These are phyloP conservation scores for Drosophila lini DNA, from an alignment of 1,140 invertebrate genomes.

Conservation along the genomic window DNA sequence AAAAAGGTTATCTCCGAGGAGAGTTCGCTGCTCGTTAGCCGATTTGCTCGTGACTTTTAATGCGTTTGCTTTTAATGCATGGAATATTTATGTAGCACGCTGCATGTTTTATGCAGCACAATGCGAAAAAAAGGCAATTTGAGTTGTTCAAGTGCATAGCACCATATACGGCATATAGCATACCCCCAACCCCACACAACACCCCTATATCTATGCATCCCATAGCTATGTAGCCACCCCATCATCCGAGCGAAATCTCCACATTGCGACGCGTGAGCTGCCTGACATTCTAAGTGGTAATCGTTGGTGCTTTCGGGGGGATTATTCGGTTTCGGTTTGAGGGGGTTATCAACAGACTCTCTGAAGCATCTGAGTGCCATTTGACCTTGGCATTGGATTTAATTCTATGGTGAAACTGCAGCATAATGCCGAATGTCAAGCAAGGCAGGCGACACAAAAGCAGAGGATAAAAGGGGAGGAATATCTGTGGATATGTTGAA, in stretches of 20 bases:
- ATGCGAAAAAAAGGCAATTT: conserved; percentile 60
- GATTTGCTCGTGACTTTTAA: conserved; percentile 63
- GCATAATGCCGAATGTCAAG: conserved; percentile 55
- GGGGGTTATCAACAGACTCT: conserved; percentile 5
- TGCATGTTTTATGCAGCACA: conserved; percentile 70
- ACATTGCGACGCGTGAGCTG: conserved; percentile 65
- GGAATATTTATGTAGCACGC: conserved; percentile 68
- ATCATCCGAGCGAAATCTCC: conserved; percentile 25
- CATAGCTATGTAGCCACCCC: background rate
- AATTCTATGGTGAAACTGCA: conserved; percentile 74
- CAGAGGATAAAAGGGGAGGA: background rate
- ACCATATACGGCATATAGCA: conserved; percentile 57
- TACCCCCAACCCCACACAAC: conserved; percentile 25
- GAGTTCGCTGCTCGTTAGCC: conserved; percentile 43
- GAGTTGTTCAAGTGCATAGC: conserved; percentile 70
- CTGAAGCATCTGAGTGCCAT: conserved; percentile 56
- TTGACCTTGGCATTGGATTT: conserved; percentile 80
- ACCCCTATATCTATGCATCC: conserved; percentile 8
- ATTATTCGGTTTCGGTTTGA: conserved; percentile 3
- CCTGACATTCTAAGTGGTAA: conserved; percentile 73
- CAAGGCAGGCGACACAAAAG: conserved; percentile 1
- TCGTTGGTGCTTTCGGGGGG: background rate
- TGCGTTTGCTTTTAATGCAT: conserved; percentile 67
- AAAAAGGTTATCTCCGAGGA: conserved; percentile 72
- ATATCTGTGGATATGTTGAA: background rate